These are phyloP conservation scores for Diabrotica balteata DNA, from an alignment of 2,888 invertebrate species.

Conservation along the genomic window DNA sequence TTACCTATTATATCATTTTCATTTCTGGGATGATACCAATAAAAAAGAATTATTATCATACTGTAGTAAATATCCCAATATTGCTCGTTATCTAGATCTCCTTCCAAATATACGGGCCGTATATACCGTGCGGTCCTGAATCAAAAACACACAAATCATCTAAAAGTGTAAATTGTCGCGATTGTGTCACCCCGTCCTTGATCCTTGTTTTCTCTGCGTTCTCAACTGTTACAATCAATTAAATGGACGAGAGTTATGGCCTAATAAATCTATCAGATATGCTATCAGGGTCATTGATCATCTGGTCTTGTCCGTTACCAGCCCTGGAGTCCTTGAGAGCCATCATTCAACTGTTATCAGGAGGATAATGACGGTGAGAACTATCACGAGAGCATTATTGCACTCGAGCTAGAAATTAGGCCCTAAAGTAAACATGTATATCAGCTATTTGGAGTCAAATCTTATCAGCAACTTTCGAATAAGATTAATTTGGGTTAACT, in stretches of 20 bases:
- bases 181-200: constrained; percentile 27
- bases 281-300: constrained; percentile 38
- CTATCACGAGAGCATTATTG: constrained; percentile 14
- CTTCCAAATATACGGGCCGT: not conserved
- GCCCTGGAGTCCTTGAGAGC: constrained; percentile 19
- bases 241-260: constrained; percentile 40
- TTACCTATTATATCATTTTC: too few species aligned
- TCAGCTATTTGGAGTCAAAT: too few species aligned
- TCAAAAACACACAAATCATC: constrained; percentile 21
- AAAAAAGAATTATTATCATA: too few species aligned
- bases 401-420: too few species aligned
- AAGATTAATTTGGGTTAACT: too few species aligned
- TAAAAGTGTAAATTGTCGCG: constrained; percentile 32
- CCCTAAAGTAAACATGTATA: too few species aligned
- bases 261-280: constrained; percentile 40
- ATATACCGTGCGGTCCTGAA: not conserved
- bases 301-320: constrained; percentile 23
- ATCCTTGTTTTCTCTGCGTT: constrained; percentile 34
- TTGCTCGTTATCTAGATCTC: not conserved
- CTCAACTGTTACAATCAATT: constrained; percentile 40
- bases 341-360: constrained; percentile 28
- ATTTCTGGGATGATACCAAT: too few species aligned
- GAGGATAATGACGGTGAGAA: constrained; percentile 11
- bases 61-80: not conserved
- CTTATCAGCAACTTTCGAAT: too few species aligned